Evolutionary conservation across 2,113 vertebrate species (phyloP).

Genomic region (Entomyzon cyanotis): DNA sequence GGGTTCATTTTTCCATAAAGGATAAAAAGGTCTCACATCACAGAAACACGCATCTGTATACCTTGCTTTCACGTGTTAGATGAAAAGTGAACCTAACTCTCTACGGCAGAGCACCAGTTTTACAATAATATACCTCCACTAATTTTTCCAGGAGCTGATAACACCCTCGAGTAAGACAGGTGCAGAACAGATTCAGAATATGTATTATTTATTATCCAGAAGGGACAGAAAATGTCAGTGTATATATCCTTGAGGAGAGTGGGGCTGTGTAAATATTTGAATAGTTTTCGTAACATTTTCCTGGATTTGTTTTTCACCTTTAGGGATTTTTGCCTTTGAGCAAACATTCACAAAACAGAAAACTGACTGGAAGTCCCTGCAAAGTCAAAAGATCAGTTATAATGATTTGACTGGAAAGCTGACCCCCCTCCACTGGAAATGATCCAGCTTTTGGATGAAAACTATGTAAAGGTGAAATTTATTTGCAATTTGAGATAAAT

Average conservation of each 20-base stretch:
- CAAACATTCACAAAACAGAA: not conserved
- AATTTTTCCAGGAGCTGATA: not conserved
- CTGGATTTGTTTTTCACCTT: not conserved
- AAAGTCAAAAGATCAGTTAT: not conserved
- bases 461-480: not conserved
- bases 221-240: not conserved
- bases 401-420: not conserved
- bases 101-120: not conserved
- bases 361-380: not conserved
- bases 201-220: not conserved
- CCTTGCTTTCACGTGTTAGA: not conserved
- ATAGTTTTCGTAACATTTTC: not conserved
- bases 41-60: not conserved
- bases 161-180: not conserved
- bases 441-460: not conserved
- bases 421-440: not conserved
- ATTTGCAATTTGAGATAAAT: not conserved
- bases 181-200: not conserved
- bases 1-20: not conserved
- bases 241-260: not conserved
- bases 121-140: not conserved
- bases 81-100: not conserved
- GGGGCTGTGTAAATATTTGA: not conserved
- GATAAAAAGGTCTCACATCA: not conserved
- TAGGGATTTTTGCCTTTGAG: not conserved